A percentile compares a stretch with the other conserved stretches of the same genome.
These are phyloP conservation scores for Theristicus caerulescens DNA, from an alignment of 2,113 vertebrate species.

Conservation along the genomic window DNA sequence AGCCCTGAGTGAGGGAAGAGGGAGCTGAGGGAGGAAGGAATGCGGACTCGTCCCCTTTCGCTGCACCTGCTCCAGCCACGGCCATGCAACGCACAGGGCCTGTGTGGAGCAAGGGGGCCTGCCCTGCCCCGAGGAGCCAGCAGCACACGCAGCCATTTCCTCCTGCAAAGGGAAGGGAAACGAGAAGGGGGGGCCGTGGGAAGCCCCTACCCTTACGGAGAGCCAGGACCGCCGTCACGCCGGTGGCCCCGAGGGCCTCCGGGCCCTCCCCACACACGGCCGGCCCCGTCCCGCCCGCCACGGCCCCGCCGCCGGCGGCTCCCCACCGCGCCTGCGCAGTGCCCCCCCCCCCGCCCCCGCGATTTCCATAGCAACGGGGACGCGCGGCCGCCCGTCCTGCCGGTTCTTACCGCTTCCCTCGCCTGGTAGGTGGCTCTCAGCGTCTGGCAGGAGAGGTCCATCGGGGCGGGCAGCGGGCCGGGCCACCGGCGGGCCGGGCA, in stretches of 20 bases:
- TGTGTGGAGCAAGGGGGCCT: fast-evolving
- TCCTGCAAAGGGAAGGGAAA: background rate
- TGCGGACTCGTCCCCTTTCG: fast-evolving
- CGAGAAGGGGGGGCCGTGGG: fast-evolving
- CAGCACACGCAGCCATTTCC: no score
- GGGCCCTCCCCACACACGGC: fast-evolving
- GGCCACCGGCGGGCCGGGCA: fast-evolving
- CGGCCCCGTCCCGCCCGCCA: fast-evolving
- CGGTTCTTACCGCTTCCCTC: constrained; percentile 81
- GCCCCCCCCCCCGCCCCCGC: no score
- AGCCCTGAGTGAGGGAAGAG: fast-evolving
- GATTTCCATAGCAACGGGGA: background rate
- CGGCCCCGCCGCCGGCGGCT: fast-evolving
- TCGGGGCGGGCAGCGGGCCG: background rate
- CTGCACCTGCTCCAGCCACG: fast-evolving
- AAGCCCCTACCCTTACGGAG: fast-evolving
- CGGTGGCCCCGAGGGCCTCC: fast-evolving
- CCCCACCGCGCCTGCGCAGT: no score
- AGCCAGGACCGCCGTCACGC: fast-evolving
- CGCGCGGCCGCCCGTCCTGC: background rate
- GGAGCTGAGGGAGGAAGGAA: fast-evolving
- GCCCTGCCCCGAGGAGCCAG: background rate
- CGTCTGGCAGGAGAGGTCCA: constrained; percentile 82
- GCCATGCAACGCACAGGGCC: fast-evolving
- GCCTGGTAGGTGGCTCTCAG: constrained; percentile 76